phyloP scores from a whole-genome alignment of 2,797 vertebrate species.

The Lycodopsis pacificus region DNA sequence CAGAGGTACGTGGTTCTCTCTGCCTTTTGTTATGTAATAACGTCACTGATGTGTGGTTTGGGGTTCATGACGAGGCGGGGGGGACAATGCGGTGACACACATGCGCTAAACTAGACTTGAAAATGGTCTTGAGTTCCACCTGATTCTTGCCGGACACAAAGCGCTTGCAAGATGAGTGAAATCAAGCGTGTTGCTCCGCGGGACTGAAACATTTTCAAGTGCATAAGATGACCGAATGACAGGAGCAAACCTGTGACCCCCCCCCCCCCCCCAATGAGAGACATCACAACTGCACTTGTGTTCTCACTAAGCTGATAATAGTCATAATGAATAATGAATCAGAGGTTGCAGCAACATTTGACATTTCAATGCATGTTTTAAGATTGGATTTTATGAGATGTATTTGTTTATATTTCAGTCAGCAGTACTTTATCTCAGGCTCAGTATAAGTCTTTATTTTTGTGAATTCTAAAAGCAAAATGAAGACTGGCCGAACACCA shows the following conservation, averaged over 20 bases:
- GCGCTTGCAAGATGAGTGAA: conserved; percentile 13
- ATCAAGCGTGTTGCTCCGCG: not conserved
- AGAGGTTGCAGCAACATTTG: conserved; percentile 28
- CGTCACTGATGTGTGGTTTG: conserved; percentile 33
- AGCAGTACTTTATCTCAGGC: not conserved
- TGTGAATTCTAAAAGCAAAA: not conserved
- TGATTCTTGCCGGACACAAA: conserved; percentile 17
- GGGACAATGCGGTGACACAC: conserved; percentile 18
- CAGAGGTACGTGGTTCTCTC: conserved; percentile 47
- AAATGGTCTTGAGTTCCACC: conserved; percentile 13
- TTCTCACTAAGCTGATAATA: conserved; percentile 50
- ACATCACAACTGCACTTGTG: conserved; percentile 18
- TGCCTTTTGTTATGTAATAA: conserved; percentile 9
- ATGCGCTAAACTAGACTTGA: conserved; percentile 27
- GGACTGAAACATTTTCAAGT: conserved; percentile 45
- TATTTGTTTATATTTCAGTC: conserved; percentile 21
- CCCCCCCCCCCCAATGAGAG: too few relatives aligned
- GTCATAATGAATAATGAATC: conserved; percentile 32
- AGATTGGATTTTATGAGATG: conserved; percentile 21
- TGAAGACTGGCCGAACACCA: not conserved
- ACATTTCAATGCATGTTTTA: conserved; percentile 46
- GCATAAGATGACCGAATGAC: conserved; percentile 22
- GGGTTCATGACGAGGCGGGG: conserved; percentile 32
- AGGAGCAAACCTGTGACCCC: conserved; percentile 1
- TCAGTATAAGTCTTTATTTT: not conserved